phyloP scores from a whole-genome alignment of 2,113 vertebrate genomes.

The Amblyopsis rosae region DNA sequence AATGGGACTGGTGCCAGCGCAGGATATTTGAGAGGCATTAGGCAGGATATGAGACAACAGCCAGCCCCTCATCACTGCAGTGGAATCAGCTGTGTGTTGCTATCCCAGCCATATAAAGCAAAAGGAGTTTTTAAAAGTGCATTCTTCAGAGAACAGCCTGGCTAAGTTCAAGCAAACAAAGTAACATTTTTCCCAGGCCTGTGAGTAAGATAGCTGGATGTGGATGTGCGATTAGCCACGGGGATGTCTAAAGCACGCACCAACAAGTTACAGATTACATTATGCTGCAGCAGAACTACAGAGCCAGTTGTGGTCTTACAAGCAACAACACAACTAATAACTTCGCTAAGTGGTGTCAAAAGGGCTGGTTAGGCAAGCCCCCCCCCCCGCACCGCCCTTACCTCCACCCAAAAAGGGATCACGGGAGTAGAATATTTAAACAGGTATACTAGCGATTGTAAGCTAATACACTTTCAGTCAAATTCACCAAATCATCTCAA shows the following conservation, averaged over 20 bases:
- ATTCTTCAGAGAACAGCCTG: no score
- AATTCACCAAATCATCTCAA: no score
- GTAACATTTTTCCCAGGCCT: not conserved
- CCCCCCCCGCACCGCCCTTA: no score
- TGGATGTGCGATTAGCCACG: not conserved
- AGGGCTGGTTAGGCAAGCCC: no score
- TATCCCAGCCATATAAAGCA: not conserved
- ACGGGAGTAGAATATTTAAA: no score
- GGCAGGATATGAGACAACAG: slow-evolving; percentile 30
- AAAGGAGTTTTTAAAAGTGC: no score
- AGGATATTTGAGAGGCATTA: slow-evolving; percentile 34
- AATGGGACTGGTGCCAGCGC: not conserved
- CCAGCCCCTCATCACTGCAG: not conserved
- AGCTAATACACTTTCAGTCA: no score
- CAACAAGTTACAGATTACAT: not conserved
- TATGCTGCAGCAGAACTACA: not conserved
- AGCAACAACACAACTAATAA: no score
- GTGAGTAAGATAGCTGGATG: slow-evolving; percentile 1
- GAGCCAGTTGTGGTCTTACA: not conserved
- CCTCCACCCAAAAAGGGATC: no score
- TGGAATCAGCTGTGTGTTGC: not conserved
- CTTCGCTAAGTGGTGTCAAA: no score
- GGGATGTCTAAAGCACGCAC: slow-evolving; percentile 8
- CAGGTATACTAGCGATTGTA: no score
- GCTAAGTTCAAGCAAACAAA: no score